Evolutionary conservation across 2,888 invertebrate genomes (phyloP).

Genomic region (Drosophila antonietae): DNA sequence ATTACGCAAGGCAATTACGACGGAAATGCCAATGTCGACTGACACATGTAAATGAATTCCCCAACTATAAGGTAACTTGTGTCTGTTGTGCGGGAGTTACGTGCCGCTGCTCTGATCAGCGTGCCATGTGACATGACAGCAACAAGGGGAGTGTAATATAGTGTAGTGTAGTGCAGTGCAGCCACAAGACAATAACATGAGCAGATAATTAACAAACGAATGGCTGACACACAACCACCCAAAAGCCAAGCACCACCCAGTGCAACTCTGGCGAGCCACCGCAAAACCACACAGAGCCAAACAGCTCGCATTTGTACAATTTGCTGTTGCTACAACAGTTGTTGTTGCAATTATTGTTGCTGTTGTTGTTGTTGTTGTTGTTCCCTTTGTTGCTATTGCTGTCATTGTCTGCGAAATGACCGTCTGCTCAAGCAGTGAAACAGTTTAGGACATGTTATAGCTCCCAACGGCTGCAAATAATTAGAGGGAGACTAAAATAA

Average conservation of each 20-base stretch:
- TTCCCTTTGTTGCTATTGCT: constrained; percentile 1
- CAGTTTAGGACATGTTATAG: neutral
- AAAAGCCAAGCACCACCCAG: constrained; percentile 13
- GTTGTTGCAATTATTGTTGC: neutral
- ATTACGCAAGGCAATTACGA: constrained; percentile 6
- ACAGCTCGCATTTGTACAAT: constrained; percentile 16
- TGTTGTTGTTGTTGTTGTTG: constrained; percentile 1
- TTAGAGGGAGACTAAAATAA: neutral
- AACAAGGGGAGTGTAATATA: neutral
- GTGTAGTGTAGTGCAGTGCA: neutral
- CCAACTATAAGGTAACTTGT: neutral
- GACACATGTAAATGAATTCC: constrained; percentile 2
- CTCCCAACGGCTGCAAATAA: constrained; percentile 7
- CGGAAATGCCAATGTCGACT: neutral
- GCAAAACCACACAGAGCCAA: constrained; percentile 5
- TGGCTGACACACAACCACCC: constrained; percentile 18
- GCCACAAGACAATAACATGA: constrained; percentile 28
- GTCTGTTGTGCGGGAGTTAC: neutral
- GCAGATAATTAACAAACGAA: constrained; percentile 54
- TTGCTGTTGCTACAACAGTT: constrained; percentile 3
- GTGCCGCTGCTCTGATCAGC: constrained; percentile 1
- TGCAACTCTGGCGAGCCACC: constrained; percentile 15
- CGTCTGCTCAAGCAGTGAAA: constrained; percentile 13
- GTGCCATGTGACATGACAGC: neutral
- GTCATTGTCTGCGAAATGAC: constrained; percentile 15